These are phyloP conservation scores for Prochilodus magdalenae DNA, from an alignment of 2,113 vertebrate genomes.

Conservation along the genomic window DNA sequence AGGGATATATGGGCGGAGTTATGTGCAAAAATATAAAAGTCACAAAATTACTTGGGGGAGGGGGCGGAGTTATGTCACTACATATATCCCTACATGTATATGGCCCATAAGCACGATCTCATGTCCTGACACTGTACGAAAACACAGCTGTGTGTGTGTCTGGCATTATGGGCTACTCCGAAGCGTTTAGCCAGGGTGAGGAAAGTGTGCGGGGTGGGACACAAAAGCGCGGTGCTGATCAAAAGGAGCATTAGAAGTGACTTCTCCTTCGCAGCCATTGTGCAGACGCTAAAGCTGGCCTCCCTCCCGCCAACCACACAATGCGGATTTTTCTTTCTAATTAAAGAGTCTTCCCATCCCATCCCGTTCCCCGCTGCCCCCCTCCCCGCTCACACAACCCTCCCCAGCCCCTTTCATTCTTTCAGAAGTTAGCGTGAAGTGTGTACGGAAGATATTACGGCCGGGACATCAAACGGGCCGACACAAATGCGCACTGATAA, in stretches of 20 bases:
- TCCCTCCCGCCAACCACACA: slow-evolving; percentile 53
- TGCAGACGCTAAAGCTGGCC: slow-evolving; percentile 68
- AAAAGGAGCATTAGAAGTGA: slow-evolving; percentile 79
- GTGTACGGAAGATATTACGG: slow-evolving; percentile 63
- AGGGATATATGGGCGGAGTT: too few relatives aligned
- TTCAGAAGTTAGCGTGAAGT: slow-evolving; percentile 56
- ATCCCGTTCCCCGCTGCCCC: slow-evolving; percentile 50
- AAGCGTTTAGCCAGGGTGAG: slow-evolving; percentile 67
- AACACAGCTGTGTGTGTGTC: slow-evolving; percentile 2
- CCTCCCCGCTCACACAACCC: slow-evolving; percentile 42
- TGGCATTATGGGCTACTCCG: background rate
- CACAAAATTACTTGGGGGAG: too few relatives aligned
- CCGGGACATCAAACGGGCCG: slow-evolving; percentile 65
- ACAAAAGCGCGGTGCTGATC: slow-evolving; percentile 74
- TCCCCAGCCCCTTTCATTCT: slow-evolving; percentile 38
- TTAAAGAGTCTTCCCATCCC: slow-evolving; percentile 68
- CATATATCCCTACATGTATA: too few relatives aligned
- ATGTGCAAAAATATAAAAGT: too few relatives aligned
- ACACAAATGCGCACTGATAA: slow-evolving; percentile 58
- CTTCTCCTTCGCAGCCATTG: slow-evolving; percentile 77
- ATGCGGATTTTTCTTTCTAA: slow-evolving; percentile 69
- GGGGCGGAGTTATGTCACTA: too few relatives aligned
- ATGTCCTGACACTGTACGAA: background rate
- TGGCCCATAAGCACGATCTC: background rate
- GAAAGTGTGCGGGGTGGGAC: slow-evolving; percentile 70